A percentile compares a stretch with the other conserved stretches of the same genome.
Conservation (phyloP, 2,113 vertebrate genomes). For the Anarhynchus alexandrinus region DNA sequence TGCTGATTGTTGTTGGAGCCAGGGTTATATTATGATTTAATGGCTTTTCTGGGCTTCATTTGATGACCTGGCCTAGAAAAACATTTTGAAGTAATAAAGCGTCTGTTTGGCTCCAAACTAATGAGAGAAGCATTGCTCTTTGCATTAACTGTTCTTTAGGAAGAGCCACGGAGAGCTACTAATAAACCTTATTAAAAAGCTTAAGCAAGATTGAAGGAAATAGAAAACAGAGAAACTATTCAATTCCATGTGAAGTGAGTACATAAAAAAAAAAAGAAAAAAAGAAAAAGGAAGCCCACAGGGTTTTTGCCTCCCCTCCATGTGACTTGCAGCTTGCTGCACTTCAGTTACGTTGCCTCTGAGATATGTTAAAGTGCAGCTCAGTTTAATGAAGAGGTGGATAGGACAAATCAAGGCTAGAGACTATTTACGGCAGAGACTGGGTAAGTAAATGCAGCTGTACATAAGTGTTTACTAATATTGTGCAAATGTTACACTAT, state of each 20-base stretch:
- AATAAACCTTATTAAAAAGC: constrained; percentile 57
- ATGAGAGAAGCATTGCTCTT: constrained; percentile 68
- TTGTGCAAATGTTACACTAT: background rate
- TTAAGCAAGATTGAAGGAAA: constrained; percentile 49
- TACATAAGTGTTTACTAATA: background rate
- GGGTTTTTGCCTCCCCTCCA: constrained; percentile 30
- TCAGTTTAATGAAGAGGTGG: constrained; percentile 32
- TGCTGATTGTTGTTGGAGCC: constrained; percentile 7
- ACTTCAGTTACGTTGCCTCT: constrained; percentile 49
- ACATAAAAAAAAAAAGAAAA: background rate
- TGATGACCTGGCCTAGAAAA: constrained; percentile 68
- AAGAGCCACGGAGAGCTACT: constrained; percentile 61
- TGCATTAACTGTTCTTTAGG: constrained; percentile 75
- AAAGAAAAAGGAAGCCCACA: background rate
- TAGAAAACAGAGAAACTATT: constrained; percentile 39
- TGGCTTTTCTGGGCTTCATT: constrained; percentile 66
- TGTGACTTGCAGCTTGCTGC: constrained; percentile 56
- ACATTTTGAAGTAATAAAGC: constrained; percentile 75
- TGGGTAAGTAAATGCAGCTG: constrained; percentile 58
- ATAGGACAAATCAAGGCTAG: background rate
- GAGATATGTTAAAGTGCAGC: constrained; percentile 39
- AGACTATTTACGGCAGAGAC: background rate
- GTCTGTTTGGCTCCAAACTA: constrained; percentile 67
- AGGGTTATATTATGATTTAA: constrained; percentile 67
- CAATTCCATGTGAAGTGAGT: constrained; percentile 40